Base-by-base conservation (phyloP, 2,888 invertebrate species). In the Philhelius pedissequus region DNA sequence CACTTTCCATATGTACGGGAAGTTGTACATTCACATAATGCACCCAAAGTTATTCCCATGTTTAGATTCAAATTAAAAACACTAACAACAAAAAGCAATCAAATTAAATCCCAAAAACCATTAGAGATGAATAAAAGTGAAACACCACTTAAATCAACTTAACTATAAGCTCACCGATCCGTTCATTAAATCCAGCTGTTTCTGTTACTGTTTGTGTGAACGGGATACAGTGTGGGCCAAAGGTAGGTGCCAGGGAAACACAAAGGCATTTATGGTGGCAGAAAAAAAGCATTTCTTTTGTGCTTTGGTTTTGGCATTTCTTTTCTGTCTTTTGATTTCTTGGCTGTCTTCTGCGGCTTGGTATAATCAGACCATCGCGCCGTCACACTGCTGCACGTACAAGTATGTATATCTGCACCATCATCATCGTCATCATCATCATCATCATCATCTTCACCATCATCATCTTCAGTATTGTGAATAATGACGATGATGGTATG, bases 141-240 rank as follows among this genome's bases (percentile, higher is more conserved):
- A 84, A 84, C 80, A 84, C 70, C 80, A 62, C 75, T 68, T 80
- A 54, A 75, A 76, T 75, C 75, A 62, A 76, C 71, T 80, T 15
- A 56, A 60, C 71, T 68, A 48, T 48, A 76, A 80, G 80, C 84
- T 70, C 80, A 76, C 22, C 76, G 84, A 79, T 80, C 84, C 84
- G 76, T 80, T 84, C 75, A 80, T 71, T 71, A 80, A 80, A 69
- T 62, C 76, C 84, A 84, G 84, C 80, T 80, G 80, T 68, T 75
- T 38, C 38, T 62, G 40, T 18, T 71, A 35, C 58, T 25, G 45
- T 54, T 64, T 60, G 18, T 11, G 30, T 27, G 3, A 18, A 1
- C 48, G 13, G 27, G 32, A 11, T 32, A 48, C 32, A 48, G 45
- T 48, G 22, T 48, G 22, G 64, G 64, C 64, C 45, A 64, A 64